Evolutionary conservation across 2,888 invertebrate genomes (phyloP).

Genomic region (Tenthredo distinguenda): DNA sequence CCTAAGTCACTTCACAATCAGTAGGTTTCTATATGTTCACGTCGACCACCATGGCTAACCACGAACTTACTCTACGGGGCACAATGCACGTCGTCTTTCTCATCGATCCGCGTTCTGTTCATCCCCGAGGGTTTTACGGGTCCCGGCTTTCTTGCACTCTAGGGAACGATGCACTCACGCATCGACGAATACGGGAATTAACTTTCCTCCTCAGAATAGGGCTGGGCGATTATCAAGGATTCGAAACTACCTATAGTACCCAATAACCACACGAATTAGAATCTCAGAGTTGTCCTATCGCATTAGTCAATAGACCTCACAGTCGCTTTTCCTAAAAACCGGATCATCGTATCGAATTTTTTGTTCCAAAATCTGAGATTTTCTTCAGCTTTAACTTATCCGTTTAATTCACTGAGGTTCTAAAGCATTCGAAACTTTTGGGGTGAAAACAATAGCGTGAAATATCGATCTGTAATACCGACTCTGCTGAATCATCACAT

Average conservation of each 20-base stretch:
- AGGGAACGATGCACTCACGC: conserved; percentile 13
- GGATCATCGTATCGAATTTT: too few relatives aligned
- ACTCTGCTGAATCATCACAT: too few relatives aligned
- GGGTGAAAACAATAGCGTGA: too few relatives aligned
- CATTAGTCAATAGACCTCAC: too few relatives aligned
- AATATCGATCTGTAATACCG: too few relatives aligned
- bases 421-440: too few relatives aligned
- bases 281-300: too few relatives aligned
- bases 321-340: too few relatives aligned
- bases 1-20: background rate
- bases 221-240: background rate
- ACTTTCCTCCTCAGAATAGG: background rate
- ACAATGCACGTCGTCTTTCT: conserved; percentile 19
- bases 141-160: background rate
- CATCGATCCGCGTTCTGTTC: conserved; percentile 1
- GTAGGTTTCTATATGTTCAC: background rate
- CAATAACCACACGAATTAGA: too few relatives aligned
- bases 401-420: too few relatives aligned
- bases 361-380: too few relatives aligned
- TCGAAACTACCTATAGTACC: background rate
- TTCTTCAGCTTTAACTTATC: too few relatives aligned
- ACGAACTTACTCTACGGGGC: background rate
- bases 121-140: background rate
- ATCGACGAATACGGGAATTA: conserved; percentile 10
- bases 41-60: conserved; percentile 15